phyloP scores from a whole-genome alignment of 2,113 vertebrate genomes.

The Ciconia maguari region DNA sequence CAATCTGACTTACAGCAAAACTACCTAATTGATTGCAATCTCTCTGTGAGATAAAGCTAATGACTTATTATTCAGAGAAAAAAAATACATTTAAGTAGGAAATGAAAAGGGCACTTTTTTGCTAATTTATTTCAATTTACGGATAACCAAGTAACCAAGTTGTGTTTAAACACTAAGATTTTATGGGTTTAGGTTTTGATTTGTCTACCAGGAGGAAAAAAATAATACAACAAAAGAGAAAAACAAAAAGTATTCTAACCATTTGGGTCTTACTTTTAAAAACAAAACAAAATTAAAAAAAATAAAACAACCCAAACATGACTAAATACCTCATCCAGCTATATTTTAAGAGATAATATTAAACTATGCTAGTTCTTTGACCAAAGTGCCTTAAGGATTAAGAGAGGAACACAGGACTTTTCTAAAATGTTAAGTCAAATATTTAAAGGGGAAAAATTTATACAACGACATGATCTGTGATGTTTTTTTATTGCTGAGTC shows the following conservation, averaged over 20 bases:
- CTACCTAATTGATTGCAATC: background rate
- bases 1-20: background rate
- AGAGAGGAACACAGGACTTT: background rate
- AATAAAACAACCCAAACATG: background rate
- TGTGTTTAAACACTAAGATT: background rate
- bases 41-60: background rate
- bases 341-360: background rate
- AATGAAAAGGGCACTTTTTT: background rate
- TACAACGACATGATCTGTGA: no score
- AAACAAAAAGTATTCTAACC: background rate
- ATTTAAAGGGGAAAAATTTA: background rate
- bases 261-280: background rate
- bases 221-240: background rate
- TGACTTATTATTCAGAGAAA: background rate
- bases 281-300: background rate
- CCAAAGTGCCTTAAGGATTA: background rate
- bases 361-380: background rate
- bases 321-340: background rate
- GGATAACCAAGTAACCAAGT: background rate
- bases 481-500: background rate
- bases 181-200: background rate
- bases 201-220: background rate
- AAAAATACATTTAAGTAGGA: background rate
- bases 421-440: background rate
- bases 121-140: background rate